Percentiles rank a stretch among this genome's conserved stretches.
These are phyloP conservation scores for Tyrophagus putrescentiae DNA, from an alignment of 1,140 invertebrate genomes.

Conservation along the genomic window DNA sequence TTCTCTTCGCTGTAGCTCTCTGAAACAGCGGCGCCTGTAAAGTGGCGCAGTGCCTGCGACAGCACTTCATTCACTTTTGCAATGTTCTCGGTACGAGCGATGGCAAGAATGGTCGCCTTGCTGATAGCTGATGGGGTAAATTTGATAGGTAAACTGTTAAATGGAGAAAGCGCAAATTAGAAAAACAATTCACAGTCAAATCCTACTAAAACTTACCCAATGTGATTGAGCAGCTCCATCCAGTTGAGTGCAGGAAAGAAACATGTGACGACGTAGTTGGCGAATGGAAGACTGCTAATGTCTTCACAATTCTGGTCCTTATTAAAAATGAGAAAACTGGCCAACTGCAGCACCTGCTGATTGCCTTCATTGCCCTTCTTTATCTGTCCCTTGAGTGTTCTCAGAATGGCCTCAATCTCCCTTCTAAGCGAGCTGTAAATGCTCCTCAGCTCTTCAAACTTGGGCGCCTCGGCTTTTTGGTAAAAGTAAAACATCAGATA, in stretches of 20 bases:
- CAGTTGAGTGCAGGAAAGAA: background rate
- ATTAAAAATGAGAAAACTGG: background rate
- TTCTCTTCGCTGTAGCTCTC: constrained; percentile 1
- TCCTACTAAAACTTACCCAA: constrained; percentile 1
- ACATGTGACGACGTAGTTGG: background rate
- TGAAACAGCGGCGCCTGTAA: constrained; percentile 4
- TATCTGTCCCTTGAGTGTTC: background rate
- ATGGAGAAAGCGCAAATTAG: background rate
- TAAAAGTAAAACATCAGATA: background rate
- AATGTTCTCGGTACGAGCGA: background rate
- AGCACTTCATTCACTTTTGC: background rate
- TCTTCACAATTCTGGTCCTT: background rate
- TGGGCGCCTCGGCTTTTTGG: background rate
- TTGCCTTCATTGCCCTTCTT: background rate
- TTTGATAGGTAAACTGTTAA: background rate
- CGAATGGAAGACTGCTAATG: background rate
- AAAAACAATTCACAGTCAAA: background rate
- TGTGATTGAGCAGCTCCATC: constrained; percentile 5
- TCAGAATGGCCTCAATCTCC: background rate
- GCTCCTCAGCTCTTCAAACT: background rate
- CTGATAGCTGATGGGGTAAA: background rate
- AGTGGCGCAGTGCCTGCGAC: background rate
- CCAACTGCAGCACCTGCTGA: background rate
- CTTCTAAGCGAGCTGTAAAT: background rate
- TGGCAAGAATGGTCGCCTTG: background rate